phyloP scores from a whole-genome alignment of 1,140 invertebrate species.

The Caenorhabditis inopinata region DNA sequence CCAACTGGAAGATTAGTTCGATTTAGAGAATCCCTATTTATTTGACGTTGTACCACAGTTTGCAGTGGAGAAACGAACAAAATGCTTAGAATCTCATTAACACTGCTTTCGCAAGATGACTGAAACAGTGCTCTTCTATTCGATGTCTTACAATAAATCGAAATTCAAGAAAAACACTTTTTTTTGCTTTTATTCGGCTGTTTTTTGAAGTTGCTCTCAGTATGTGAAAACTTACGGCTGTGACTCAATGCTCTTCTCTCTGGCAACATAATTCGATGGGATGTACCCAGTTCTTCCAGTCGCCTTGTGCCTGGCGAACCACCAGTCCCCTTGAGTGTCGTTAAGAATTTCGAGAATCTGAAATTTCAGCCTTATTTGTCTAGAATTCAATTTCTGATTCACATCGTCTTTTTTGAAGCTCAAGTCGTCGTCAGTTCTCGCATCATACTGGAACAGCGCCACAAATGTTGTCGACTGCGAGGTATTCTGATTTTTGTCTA shows the following conservation, averaged over 20 bases:
- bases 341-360: slow-evolving; percentile 58
- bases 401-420: slow-evolving; percentile 74
- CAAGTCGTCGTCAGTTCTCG: slow-evolving; percentile 83
- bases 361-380: neutral
- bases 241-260: slow-evolving; percentile 96
- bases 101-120: too few species aligned
- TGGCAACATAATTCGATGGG: slow-evolving; percentile 98
- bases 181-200: too few species aligned
- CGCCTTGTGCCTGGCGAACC: slow-evolving; percentile 90
- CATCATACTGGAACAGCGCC: slow-evolving; percentile 85
- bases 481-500: slow-evolving; percentile 67
- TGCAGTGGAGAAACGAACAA: too few species aligned
- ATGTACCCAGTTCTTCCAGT: slow-evolving; percentile 96
- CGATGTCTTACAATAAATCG: too few species aligned
- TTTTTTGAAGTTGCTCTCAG: too few species aligned
- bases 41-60: too few species aligned
- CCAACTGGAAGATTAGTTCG: slow-evolving; percentile 78
- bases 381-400: neutral
- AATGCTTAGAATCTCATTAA: too few species aligned
- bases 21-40: too few species aligned
- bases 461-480: slow-evolving; percentile 83
- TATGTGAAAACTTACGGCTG: slow-evolving; percentile 92
- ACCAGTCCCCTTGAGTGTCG: slow-evolving; percentile 98
- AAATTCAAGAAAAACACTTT: too few species aligned
- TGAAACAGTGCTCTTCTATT: too few species aligned